These are phyloP conservation scores for Diceros bicornis DNA, from an alignment of 2,797 vertebrate genomes.

Conservation along the genomic window DNA sequence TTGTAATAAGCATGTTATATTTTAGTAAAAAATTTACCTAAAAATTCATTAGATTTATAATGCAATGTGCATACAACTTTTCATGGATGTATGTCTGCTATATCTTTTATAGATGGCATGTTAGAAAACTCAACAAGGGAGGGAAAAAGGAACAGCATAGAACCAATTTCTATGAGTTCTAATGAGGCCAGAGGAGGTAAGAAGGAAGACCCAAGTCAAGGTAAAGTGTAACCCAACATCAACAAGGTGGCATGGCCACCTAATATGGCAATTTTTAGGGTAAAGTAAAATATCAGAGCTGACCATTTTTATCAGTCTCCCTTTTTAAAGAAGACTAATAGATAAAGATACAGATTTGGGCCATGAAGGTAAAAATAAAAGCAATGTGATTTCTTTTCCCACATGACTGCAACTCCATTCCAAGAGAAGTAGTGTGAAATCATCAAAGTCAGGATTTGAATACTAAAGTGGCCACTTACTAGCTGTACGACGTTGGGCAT, in stretches of 20 bases:
- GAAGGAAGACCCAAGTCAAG: neutral
- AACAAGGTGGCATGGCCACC: neutral
- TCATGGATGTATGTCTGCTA: neutral
- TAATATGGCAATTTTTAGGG: neutral
- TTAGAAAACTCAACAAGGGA: neutral
- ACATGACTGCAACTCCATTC: neutral
- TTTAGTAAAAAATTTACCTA: conserved; percentile 24
- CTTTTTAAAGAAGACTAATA: conserved; percentile 1
- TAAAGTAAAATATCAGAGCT: conserved; percentile 15
- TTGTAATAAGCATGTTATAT: neutral
- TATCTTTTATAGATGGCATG: neutral
- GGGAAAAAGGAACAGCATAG: neutral
- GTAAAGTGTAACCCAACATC: neutral
- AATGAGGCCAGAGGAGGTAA: neutral
- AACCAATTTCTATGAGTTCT: neutral
- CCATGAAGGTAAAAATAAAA: conserved; percentile 5
- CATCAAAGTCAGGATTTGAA: neutral
- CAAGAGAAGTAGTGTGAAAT: neutral
- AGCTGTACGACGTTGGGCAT: neutral
- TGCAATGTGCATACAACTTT: neutral
- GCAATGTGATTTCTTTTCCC: neutral
- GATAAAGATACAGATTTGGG: neutral
- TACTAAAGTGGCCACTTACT: neutral
- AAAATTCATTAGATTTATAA: conserved; percentile 52
- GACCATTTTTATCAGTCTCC: neutral